A percentile compares a stretch with the other conserved stretches of the same genome.
Conservation (phyloP, 2,888 invertebrate species). For the Dione juno region DNA sequence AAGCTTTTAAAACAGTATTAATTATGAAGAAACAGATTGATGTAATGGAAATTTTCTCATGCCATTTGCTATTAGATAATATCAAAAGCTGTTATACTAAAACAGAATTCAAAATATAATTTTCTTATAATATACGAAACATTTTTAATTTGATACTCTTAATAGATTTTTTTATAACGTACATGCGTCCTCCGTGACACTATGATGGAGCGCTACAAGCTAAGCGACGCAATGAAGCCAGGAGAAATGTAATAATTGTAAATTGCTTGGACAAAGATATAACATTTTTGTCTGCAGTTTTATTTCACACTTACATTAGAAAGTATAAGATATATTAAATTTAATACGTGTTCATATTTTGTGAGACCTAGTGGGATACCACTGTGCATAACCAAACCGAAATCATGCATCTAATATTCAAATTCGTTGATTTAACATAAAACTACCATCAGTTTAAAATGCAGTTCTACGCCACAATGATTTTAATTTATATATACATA, state of each 20-base stretch:
- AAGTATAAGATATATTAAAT: background rate
- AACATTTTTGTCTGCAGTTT: constrained; percentile 5
- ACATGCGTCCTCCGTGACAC: constrained; percentile 31
- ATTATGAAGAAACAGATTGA: background rate
- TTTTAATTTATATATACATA: too few relatives aligned
- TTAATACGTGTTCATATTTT: background rate
- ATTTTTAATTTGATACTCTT: constrained; percentile 14
- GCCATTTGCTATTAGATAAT: background rate
- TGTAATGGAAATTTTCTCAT: too few relatives aligned
- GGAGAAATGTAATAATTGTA: constrained; percentile 24
- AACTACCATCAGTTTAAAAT: too few relatives aligned
- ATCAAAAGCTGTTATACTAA: background rate
- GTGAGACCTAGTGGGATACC: background rate
- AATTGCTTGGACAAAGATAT: constrained; percentile 11
- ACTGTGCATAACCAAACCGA: too few relatives aligned
- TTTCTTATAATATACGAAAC: background rate
- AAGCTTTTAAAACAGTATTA: background rate
- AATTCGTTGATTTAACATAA: too few relatives aligned
- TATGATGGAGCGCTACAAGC: constrained; percentile 43
- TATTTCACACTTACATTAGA: background rate
- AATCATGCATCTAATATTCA: too few relatives aligned
- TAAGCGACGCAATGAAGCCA: constrained; percentile 34
- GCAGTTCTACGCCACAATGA: too few relatives aligned
- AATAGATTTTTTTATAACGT: constrained; percentile 31
- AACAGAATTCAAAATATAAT: background rate